These are phyloP conservation scores for Girardia tigrina DNA, from an alignment of 2,888 invertebrate species.

Conservation along the genomic window DNA sequence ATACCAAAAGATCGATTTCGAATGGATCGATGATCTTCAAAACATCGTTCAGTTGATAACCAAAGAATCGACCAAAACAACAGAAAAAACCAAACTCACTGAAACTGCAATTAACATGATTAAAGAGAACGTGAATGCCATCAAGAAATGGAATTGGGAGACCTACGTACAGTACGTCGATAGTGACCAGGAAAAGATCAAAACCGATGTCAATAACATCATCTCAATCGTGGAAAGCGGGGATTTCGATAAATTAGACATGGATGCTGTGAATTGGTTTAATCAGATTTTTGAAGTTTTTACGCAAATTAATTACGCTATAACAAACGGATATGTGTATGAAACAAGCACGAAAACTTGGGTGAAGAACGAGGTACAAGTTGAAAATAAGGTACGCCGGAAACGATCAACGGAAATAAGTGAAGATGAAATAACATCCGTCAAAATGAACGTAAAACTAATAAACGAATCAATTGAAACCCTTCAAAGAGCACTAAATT, in stretches of 20 bases:
- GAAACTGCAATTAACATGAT: not conserved
- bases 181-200: not conserved
- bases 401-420: not conserved
- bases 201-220: not conserved
- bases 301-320: not conserved
- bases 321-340: not conserved
- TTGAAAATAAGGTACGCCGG: not conserved
- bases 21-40: conserved; percentile 12
- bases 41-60: not conserved
- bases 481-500: not conserved
- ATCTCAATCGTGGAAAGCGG: not conserved
- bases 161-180: not conserved
- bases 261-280: not conserved
- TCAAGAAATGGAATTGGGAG: conserved; percentile 11
- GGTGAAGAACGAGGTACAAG: not conserved
- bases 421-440: not conserved
- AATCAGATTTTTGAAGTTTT: not conserved
- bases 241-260: not conserved
- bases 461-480: not conserved
- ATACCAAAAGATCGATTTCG: conserved; percentile 5
- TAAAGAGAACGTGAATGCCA: not conserved
- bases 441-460: not conserved
- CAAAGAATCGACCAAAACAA: not conserved
- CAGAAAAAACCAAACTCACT: not conserved
- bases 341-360: not conserved